Percentiles rank a stretch among this genome's conserved stretches.
These are phyloP conservation scores for Diabrotica undecimpunctata DNA, from an alignment of 1,140 invertebrate species.

Conservation along the genomic window DNA sequence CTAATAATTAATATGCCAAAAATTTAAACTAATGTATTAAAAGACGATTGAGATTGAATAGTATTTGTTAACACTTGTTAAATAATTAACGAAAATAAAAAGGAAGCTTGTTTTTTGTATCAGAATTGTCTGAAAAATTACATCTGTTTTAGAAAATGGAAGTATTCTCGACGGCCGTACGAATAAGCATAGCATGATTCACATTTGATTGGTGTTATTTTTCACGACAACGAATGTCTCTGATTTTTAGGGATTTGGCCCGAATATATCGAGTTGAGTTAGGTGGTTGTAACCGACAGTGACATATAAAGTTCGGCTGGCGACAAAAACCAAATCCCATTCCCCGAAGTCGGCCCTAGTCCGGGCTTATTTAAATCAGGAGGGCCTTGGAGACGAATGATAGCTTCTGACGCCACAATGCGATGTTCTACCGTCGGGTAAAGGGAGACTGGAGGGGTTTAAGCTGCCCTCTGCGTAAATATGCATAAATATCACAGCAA, in stretches of 20 bases:
- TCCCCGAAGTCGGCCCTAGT: slow-evolving; percentile 41
- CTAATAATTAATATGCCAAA: no score
- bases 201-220: slow-evolving; percentile 33
- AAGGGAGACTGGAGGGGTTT: slow-evolving; percentile 16
- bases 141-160: slow-evolving; percentile 31
- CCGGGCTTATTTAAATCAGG: slow-evolving; percentile 47
- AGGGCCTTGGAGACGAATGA: slow-evolving; percentile 43
- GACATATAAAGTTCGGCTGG: slow-evolving; percentile 45
- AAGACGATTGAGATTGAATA: no score
- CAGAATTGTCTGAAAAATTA: no score
- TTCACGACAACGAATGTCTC: slow-evolving; percentile 24
- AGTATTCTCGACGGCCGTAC: slow-evolving; percentile 32
- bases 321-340: slow-evolving; percentile 47
- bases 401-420: slow-evolving; percentile 45
- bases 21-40: no score
- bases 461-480: slow-evolving; percentile 35
- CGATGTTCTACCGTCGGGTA: slow-evolving; percentile 21
- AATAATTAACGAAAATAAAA: no score
- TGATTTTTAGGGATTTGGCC: slow-evolving; percentile 37
- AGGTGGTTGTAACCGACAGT: slow-evolving; percentile 43
- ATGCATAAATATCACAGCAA: slow-evolving; percentile 35
- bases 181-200: slow-evolving; percentile 29
- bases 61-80: no score
- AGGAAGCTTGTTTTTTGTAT: no score
- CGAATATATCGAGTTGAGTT: slow-evolving; percentile 42